A percentile compares a stretch with the other conserved stretches of the same genome.
phyloP scores from a whole-genome alignment of 2,888 invertebrate species.

The Camptogramma bilineatum region DNA sequence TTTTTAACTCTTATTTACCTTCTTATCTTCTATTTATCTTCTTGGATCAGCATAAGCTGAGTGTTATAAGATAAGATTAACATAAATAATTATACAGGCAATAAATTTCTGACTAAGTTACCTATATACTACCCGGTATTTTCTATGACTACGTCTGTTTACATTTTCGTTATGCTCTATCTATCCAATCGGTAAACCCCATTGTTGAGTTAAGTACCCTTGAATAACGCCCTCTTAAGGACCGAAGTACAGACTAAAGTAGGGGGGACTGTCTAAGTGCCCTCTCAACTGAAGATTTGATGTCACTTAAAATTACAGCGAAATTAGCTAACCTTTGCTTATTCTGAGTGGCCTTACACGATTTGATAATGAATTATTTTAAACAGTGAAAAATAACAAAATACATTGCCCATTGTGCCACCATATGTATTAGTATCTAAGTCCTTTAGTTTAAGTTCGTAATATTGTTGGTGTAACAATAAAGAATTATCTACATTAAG shows the following conservation, averaged over 20 bases:
- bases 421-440: too few relatives aligned
- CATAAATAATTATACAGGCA: not conserved
- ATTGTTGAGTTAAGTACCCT: not conserved
- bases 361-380: too few relatives aligned
- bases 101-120: not conserved
- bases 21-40: too few relatives aligned
- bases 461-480: too few relatives aligned
- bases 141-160: not conserved
- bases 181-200: not conserved
- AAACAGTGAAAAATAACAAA: too few relatives aligned
- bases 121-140: not conserved
- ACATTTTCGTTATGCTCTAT: not conserved
- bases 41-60: too few relatives aligned
- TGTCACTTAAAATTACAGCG: not conserved
- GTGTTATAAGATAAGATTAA: not conserved
- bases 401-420: too few relatives aligned
- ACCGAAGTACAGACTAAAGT: not conserved
- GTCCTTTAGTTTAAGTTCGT: too few relatives aligned
- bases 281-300: not conserved
- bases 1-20: too few relatives aligned
- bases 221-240: not conserved
- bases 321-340: too few relatives aligned
- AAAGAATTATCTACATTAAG: too few relatives aligned
- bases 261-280: not conserved
- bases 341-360: too few relatives aligned